These are phyloP conservation scores for Daubentonia madagascariensis DNA, from an alignment of 2,113 vertebrate genomes.

Conservation along the genomic window DNA sequence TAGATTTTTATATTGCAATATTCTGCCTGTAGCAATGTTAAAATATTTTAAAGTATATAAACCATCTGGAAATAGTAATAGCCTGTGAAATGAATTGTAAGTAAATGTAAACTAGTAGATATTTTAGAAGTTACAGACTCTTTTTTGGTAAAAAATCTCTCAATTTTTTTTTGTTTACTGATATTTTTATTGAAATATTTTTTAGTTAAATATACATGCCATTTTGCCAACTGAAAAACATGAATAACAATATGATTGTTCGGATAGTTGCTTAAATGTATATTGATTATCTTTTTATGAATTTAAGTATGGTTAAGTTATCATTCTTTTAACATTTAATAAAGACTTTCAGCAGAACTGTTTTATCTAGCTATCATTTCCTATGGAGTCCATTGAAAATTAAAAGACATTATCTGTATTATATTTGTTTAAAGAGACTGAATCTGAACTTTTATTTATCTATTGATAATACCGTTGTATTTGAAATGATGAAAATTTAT, in stretches of 20 bases:
- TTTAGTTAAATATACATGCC: not conserved
- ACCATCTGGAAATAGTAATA: slow-evolving; percentile 45
- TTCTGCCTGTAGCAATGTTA: not conserved
- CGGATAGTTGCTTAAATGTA: slow-evolving; percentile 39
- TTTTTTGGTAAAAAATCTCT: not conserved
- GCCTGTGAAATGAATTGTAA: not conserved
- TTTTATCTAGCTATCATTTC: not conserved
- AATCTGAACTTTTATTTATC: not conserved
- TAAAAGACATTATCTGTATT: not conserved
- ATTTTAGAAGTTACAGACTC: not conserved
- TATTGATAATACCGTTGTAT: not conserved
- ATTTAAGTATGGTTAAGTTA: not conserved
- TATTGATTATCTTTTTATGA: slow-evolving; percentile 43
- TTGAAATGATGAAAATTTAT: not conserved
- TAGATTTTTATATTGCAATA: not conserved
- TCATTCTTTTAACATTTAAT: not conserved
- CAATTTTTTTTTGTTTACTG: not conserved
- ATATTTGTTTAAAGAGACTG: not conserved
- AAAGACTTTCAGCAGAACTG: not conserved
- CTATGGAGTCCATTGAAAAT: not conserved
- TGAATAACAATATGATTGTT: slow-evolving; percentile 9
- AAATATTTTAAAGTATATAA: slow-evolving; percentile 23
- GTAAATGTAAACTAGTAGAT: slow-evolving; percentile 5
- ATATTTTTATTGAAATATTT: not conserved
- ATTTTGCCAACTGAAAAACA: slow-evolving; percentile 4